These are phyloP conservation scores for Pristionchus fissidentatus DNA, from an alignment of 2,888 invertebrate genomes.

Conservation along the genomic window DNA sequence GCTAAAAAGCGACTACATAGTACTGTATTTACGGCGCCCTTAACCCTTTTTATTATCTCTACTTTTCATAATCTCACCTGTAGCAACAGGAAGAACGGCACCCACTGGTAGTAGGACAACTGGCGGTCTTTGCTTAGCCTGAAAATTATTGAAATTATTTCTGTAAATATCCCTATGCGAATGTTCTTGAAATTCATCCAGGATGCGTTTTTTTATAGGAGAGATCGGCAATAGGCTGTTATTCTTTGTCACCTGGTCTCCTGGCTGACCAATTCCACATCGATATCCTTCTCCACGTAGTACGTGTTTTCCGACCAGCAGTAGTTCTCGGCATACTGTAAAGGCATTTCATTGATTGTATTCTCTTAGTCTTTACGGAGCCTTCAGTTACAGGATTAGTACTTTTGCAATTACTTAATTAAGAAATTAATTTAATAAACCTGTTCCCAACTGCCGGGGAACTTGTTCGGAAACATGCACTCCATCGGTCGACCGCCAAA, in stretches of 20 bases:
- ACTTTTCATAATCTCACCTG: conserved; percentile 49
- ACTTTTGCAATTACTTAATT: not conserved
- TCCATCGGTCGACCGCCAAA: conserved; percentile 70
- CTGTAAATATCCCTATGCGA: not conserved
- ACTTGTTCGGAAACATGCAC: conserved; percentile 75
- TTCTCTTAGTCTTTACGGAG: too few species aligned
- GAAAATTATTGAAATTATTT: not conserved
- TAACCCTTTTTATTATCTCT: too few species aligned
- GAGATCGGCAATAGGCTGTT: not conserved
- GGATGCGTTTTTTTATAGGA: not conserved
- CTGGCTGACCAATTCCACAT: conserved; percentile 67
- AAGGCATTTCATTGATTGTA: not conserved
- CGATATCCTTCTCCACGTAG: conserved; percentile 68
- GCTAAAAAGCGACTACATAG: too few species aligned
- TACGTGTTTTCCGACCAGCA: conserved; percentile 74
- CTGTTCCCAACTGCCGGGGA: conserved; percentile 74
- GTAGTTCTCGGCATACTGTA: conserved; percentile 74
- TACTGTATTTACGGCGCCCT: too few species aligned
- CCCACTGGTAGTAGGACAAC: conserved; percentile 73
- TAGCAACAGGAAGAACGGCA: conserved; percentile 73
- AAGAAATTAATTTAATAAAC: conserved; percentile 54
- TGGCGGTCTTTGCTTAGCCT: conserved; percentile 66
- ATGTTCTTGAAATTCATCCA: not conserved
- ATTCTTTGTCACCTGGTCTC: conserved; percentile 54
- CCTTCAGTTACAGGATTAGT: too few species aligned